Percentiles rank a stretch among this genome's conserved stretches.
Conservation (phyloP, 2,888 invertebrate genomes). For the Ceratothoa steindachneri region DNA sequence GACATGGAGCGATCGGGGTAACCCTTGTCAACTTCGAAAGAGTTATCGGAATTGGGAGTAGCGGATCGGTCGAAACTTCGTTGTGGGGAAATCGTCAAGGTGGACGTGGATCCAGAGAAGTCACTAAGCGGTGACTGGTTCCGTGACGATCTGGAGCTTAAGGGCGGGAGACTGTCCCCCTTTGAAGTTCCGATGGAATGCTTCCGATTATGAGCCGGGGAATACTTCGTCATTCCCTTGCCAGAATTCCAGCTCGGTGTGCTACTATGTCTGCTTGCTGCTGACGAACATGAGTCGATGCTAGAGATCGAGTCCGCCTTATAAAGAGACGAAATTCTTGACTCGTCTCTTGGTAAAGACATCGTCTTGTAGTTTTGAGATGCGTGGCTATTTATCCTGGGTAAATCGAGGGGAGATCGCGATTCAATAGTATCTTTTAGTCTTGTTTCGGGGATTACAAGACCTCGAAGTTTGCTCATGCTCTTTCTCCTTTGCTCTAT, state of each 20-base stretch:
- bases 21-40: slow-evolving; percentile 57
- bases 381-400: slow-evolving; percentile 62
- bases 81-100: slow-evolving; percentile 51
- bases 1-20: slow-evolving; percentile 50
- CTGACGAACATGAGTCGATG: slow-evolving; percentile 31
- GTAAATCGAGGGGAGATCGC: slow-evolving; percentile 68
- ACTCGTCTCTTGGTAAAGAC: slow-evolving; percentile 38
- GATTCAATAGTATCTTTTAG: slow-evolving; percentile 54
- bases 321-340: slow-evolving; percentile 28
- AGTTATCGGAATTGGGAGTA: slow-evolving; percentile 60
- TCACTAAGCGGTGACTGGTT: slow-evolving; percentile 39
- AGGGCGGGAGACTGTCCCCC: slow-evolving; percentile 48
- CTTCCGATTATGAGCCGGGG: slow-evolving; percentile 75
- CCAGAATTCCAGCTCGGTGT: slow-evolving; percentile 48
- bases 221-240: slow-evolving; percentile 66
- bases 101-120: slow-evolving; percentile 31
- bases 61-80: slow-evolving; percentile 61
- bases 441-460: slow-evolving; percentile 74
- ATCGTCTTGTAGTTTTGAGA: slow-evolving; percentile 30
- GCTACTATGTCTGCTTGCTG: slow-evolving; percentile 26
- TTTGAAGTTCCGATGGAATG: slow-evolving; percentile 51
- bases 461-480: slow-evolving; percentile 72
- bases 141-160: slow-evolving; percentile 49
- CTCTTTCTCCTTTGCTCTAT: slow-evolving; percentile 40
- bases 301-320: slow-evolving; percentile 45